A percentile compares a stretch with the other conserved stretches of the same genome.
These are phyloP conservation scores for Sciurus niger DNA, from an alignment of 2,113 vertebrate genomes.

Conservation along the genomic window DNA sequence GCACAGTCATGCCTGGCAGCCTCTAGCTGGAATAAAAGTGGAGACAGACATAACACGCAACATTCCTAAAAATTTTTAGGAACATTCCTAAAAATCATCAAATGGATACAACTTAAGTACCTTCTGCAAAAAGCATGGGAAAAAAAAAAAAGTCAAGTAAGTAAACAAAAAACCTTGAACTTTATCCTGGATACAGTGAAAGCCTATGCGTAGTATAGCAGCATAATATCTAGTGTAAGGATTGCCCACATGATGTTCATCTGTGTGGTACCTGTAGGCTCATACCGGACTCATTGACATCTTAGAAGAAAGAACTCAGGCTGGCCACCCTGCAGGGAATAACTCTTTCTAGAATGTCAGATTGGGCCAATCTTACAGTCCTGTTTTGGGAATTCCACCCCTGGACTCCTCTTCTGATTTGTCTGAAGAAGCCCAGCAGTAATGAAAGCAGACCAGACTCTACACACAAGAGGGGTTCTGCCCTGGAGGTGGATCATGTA, in stretches of 20 bases:
- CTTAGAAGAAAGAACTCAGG: constrained; percentile 42
- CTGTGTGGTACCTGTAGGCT: background rate
- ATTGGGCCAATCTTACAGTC: constrained; percentile 16
- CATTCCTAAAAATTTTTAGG: background rate
- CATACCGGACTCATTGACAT: background rate
- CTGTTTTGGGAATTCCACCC: background rate
- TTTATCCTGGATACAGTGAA: background rate
- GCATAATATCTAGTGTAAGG: background rate
- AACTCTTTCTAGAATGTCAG: constrained; percentile 57
- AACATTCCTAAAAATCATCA: constrained; percentile 16
- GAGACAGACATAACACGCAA: background rate
- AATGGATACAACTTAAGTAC: background rate
- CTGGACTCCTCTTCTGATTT: background rate
- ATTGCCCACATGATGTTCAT: background rate
- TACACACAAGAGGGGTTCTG: background rate
- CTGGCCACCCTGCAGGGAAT: constrained; percentile 14
- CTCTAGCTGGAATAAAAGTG: background rate
- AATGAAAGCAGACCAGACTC: constrained; percentile 26
- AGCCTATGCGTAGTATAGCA: too few species aligned
- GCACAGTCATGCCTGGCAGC: background rate
- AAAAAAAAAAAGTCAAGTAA: background rate
- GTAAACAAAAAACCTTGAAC: background rate
- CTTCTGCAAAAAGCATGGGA: background rate
- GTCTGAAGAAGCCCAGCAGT: background rate
- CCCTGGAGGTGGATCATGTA: background rate